phyloP scores from a whole-genome alignment of 2,888 invertebrate species.

The Cephus nigrinus region DNA sequence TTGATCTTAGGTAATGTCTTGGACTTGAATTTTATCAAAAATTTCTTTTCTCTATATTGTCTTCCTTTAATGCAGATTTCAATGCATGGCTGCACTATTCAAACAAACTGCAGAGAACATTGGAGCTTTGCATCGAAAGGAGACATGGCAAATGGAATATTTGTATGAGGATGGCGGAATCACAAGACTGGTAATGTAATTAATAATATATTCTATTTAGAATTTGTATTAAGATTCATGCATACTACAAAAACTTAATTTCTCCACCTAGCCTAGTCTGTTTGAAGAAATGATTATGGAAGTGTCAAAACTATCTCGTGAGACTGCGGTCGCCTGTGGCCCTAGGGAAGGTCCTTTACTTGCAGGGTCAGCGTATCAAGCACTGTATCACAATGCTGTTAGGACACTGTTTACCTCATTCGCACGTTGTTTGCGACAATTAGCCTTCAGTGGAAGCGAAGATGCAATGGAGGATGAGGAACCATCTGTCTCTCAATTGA shows the following conservation, averaged over 20 bases:
- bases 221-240: constrained; percentile 11
- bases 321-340: constrained; percentile 79
- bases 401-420: constrained; percentile 58
- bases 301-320: constrained; percentile 76
- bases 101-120: constrained; percentile 86
- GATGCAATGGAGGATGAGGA: constrained; percentile 70
- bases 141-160: constrained; percentile 89
- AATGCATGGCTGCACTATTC: constrained; percentile 87
- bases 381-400: constrained; percentile 55
- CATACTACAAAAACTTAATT: constrained; percentile 17
- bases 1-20: constrained; percentile 77
- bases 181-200: constrained; percentile 77
- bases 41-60: background rate
- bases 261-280: constrained; percentile 72
- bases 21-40: background rate
- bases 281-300: constrained; percentile 81
- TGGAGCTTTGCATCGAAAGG: constrained; percentile 76
- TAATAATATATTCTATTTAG: constrained; percentile 1
- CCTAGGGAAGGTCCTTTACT: constrained; percentile 73
- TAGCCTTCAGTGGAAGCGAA: constrained; percentile 79
- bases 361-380: constrained; percentile 66
- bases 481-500: constrained; percentile 72
- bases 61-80: constrained; percentile 66
- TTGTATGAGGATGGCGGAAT: constrained; percentile 87
- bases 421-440: constrained; percentile 75